phyloP scores from a whole-genome alignment of 2,113 vertebrate species.

The Nothocercus nigrocapillus region DNA sequence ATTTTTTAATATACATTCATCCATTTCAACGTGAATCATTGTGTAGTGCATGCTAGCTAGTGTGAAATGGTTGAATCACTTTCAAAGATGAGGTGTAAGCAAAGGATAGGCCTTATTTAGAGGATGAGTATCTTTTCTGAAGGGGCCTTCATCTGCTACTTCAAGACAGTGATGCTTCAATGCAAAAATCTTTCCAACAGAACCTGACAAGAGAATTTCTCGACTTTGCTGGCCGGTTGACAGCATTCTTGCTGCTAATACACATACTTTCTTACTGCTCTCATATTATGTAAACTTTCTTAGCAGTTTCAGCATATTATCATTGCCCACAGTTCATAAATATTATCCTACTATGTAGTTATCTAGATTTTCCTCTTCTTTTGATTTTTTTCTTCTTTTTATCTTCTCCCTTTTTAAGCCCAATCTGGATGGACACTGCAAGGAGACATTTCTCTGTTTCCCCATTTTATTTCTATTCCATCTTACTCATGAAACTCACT shows the following conservation, averaged over 20 bases:
- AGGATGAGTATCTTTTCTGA: not conserved
- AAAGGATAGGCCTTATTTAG: not conserved
- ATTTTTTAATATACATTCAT: not conserved
- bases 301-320: not conserved
- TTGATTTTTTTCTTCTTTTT: not conserved
- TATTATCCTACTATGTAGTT: not conserved
- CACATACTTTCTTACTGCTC: not conserved
- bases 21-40: not conserved
- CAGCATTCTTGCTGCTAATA: not conserved
- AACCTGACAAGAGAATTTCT: not conserved
- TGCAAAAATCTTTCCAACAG: not conserved
- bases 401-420: not conserved
- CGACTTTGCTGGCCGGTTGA: not conserved
- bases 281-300: not conserved
- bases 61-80: not conserved
- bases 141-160: not conserved
- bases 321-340: not conserved
- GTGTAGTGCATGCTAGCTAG: not conserved
- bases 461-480: not conserved
- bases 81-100: not conserved
- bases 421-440: not conserved
- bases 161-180: not conserved
- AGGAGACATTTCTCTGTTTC: not conserved
- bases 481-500: not conserved
- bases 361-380: not conserved